These are phyloP conservation scores for Macrosoma leucophasiata DNA, from an alignment of 2,888 invertebrate genomes.

Conservation along the genomic window DNA sequence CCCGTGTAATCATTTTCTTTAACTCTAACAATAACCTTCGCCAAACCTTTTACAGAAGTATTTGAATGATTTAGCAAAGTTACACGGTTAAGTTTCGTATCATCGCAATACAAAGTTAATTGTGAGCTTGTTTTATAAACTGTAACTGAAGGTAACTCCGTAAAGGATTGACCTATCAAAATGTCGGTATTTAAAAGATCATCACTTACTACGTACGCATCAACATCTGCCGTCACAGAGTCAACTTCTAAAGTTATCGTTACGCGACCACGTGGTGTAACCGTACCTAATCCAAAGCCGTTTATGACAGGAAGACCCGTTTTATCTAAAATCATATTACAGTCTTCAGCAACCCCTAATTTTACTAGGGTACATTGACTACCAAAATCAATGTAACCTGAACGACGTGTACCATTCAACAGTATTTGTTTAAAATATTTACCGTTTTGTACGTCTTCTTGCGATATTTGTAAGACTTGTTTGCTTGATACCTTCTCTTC, in stretches of 20 bases:
- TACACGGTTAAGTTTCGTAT: neutral
- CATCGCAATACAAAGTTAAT: conserved; percentile 6
- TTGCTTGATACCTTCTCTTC: neutral
- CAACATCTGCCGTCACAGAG: conserved; percentile 7
- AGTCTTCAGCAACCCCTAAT: conserved; percentile 1
- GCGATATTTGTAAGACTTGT: neutral
- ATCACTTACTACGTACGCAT: conserved; percentile 10
- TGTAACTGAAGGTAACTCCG: conserved; percentile 10
- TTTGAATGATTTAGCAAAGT: neutral
- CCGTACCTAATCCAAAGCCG: conserved; percentile 12
- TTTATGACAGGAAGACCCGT: conserved; percentile 10
- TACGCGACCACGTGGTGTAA: conserved; percentile 9
- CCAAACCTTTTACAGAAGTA: neutral
- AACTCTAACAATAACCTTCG: neutral
- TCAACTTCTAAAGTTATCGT: conserved; percentile 9
- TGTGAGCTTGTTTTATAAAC: conserved; percentile 9
- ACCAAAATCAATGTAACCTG: conserved; percentile 19
- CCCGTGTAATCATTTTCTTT: neutral
- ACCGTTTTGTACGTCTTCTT: conserved; percentile 2
- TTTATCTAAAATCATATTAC: neutral
- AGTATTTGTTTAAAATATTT: conserved; percentile 12
- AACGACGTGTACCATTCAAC: conserved; percentile 5
- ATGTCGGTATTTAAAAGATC: conserved; percentile 10
- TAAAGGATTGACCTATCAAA: conserved; percentile 16
- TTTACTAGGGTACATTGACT: conserved; percentile 18